Conservation (phyloP, 1,140 invertebrate species). For the Pogonomyrmex barbatus region DNA sequence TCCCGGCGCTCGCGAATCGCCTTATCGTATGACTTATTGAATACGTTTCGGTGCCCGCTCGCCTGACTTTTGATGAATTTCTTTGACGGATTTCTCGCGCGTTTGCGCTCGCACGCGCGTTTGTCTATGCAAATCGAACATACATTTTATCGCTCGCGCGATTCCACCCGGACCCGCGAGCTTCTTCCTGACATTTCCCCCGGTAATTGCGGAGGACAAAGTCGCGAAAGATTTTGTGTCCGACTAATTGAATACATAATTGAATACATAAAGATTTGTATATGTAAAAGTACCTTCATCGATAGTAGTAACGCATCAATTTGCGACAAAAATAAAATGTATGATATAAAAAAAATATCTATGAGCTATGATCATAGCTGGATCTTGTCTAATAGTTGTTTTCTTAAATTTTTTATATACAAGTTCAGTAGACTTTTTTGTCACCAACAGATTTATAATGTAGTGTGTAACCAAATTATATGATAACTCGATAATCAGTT, state of each 20-base stretch:
- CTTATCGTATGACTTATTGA: slow-evolving; percentile 61
- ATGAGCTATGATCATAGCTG: too few species aligned
- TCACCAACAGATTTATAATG: too few species aligned
- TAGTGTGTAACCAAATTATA: too few species aligned
- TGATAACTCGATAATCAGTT: too few species aligned
- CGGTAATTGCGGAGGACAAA: background rate
- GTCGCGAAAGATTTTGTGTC: background rate
- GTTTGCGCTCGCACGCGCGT: background rate
- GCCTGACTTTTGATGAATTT: slow-evolving; percentile 20
- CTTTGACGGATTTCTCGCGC: slow-evolving; percentile 23
- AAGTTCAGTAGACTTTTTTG: too few species aligned
- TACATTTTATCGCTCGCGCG: background rate
- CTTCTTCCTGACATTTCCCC: too few species aligned
- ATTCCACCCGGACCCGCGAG: background rate
- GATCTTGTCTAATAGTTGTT: too few species aligned
- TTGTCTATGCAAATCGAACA: background rate
- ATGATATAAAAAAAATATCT: too few species aligned
- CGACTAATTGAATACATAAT: background rate
- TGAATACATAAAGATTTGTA: background rate
- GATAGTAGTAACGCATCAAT: too few species aligned
- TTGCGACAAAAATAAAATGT: too few species aligned
- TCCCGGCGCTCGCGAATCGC: slow-evolving; percentile 46
- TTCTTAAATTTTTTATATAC: too few species aligned
- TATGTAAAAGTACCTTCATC: too few species aligned
- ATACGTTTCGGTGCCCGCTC: slow-evolving; percentile 17